A percentile compares a stretch with the other conserved stretches of the same genome.
These are phyloP conservation scores for Cosmopolites sordidus DNA, from an alignment of 2,888 invertebrate species.

Conservation along the genomic window DNA sequence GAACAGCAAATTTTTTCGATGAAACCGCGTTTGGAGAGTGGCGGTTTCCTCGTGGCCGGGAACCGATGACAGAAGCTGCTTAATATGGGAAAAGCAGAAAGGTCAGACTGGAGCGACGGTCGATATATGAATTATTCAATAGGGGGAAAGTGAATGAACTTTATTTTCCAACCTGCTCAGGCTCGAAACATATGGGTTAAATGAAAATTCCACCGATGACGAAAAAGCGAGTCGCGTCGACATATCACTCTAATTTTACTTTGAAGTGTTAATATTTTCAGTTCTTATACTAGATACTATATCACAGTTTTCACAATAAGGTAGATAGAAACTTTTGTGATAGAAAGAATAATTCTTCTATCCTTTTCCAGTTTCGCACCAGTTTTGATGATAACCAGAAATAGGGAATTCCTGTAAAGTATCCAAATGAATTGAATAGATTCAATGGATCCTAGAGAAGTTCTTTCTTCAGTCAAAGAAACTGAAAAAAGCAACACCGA, in stretches of 20 bases:
- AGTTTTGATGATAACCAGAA: too few relatives aligned
- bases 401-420: too few relatives aligned
- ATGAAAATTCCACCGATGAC: slow-evolving; percentile 36
- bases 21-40: neutral
- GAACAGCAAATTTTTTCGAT: neutral
- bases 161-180: slow-evolving; percentile 37
- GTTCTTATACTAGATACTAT: too few relatives aligned
- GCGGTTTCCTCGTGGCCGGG: neutral
- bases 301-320: too few relatives aligned
- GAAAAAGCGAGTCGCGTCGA: neutral
- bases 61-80: slow-evolving; percentile 34
- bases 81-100: slow-evolving; percentile 50
- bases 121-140: slow-evolving; percentile 52
- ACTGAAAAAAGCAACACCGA: too few relatives aligned
- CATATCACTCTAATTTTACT: neutral
- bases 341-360: too few relatives aligned
- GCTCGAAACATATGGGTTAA: slow-evolving; percentile 47
- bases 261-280: too few relatives aligned
- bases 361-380: too few relatives aligned
- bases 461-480: too few relatives aligned
- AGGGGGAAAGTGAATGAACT: slow-evolving; percentile 51
- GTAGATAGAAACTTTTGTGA: too few relatives aligned
- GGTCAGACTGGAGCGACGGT: slow-evolving; percentile 48
- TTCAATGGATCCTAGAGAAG: too few relatives aligned
- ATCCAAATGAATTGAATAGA: too few relatives aligned